Evolutionary conservation across 2,797 vertebrate species (phyloP).

Genomic region (Champsocephalus gunnari): DNA sequence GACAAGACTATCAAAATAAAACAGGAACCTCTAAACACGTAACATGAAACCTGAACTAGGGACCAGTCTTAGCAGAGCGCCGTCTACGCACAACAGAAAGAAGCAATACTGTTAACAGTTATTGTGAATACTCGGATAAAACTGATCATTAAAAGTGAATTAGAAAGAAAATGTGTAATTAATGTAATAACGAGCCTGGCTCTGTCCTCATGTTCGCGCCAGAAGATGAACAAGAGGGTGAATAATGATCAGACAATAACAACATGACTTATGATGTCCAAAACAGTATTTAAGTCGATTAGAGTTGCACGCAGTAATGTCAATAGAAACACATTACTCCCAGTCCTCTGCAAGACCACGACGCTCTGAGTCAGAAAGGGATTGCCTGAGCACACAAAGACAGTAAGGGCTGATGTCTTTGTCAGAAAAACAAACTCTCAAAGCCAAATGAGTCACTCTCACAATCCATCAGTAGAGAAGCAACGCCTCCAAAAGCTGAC

Average conservation of each 20-base stretch:
- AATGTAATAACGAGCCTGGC: background rate
- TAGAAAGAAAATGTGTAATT: background rate
- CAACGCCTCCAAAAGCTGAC: constrained; percentile 31
- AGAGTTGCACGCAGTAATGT: constrained; percentile 14
- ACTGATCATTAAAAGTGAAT: background rate
- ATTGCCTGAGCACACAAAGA: constrained; percentile 16
- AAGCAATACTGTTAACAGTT: background rate
- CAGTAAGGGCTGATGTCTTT: constrained; percentile 40
- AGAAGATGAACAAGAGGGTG: background rate
- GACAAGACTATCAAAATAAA: too few species aligned
- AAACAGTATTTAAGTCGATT: constrained; percentile 30
- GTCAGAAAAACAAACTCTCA: constrained; percentile 41
- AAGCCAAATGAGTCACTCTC: constrained; percentile 55
- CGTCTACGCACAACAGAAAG: too few species aligned
- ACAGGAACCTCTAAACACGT: too few species aligned
- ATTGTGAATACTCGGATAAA: background rate
- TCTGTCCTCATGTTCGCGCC: background rate
- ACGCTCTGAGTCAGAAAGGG: constrained; percentile 44
- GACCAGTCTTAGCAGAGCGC: too few species aligned
- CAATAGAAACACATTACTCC: constrained; percentile 27
- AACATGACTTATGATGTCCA: background rate
- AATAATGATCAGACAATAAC: constrained; percentile 20
- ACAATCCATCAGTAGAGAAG: constrained; percentile 47
- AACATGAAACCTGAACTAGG: too few species aligned
- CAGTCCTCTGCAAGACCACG: constrained; percentile 26